Percentiles rank a stretch among this genome's conserved stretches.
Evolutionary conservation across 2,888 invertebrate species (phyloP).

Genomic region (Thereva unica): DNA sequence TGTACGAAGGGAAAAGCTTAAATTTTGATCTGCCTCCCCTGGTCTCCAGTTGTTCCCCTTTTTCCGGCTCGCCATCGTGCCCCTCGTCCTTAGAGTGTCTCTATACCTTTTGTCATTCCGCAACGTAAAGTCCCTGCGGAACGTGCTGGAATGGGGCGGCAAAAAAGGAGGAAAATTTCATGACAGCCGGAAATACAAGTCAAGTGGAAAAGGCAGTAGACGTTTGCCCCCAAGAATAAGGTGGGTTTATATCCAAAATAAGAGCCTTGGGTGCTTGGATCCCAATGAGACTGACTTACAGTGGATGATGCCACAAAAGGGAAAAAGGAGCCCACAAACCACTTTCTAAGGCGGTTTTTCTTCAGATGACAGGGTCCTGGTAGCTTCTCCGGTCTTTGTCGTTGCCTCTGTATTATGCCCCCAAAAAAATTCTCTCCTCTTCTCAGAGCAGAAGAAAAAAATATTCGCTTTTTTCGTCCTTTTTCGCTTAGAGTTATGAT

Average conservation of each 20-base stretch:
- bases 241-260: slow-evolving; percentile 13
- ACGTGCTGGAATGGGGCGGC: slow-evolving; percentile 5
- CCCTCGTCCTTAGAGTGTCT: slow-evolving; percentile 8
- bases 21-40: slow-evolving; percentile 18
- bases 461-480: no score
- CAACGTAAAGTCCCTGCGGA: slow-evolving; percentile 15
- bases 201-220: slow-evolving; percentile 33
- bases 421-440: no score
- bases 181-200: slow-evolving; percentile 34
- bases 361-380: slow-evolving; percentile 1
- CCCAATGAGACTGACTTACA: slow-evolving; percentile 28
- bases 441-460: no score
- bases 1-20: slow-evolving; percentile 21
- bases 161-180: slow-evolving; percentile 22
- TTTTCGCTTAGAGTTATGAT: no score
- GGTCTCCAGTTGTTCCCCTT: not conserved
- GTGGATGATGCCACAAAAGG: slow-evolving; percentile 16
- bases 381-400: slow-evolving; percentile 1
- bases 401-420: no score
- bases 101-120: slow-evolving; percentile 25
- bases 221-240: slow-evolving; percentile 4
- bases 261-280: slow-evolving; percentile 20
- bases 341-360: slow-evolving; percentile 17
- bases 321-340: slow-evolving; percentile 19
- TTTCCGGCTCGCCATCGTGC: slow-evolving; percentile 9